phyloP scores from a whole-genome alignment of 1,140 invertebrate species.

The Lysiphlebus fabarum region DNA sequence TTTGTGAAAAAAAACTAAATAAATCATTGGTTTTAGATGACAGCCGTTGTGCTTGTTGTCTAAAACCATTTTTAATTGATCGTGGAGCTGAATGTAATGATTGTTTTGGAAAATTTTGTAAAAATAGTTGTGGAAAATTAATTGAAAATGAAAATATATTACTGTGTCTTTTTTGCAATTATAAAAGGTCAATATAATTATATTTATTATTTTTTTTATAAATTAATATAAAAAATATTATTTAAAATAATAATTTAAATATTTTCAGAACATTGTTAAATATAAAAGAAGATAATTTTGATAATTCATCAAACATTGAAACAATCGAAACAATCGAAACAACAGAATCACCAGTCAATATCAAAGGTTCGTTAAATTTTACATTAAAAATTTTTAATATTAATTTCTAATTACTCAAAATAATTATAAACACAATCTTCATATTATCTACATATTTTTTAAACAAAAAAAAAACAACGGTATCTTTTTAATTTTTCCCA shows the following conservation, averaged over 20 bases:
- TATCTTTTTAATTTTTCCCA: too few species aligned
- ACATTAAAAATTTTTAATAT: not conserved
- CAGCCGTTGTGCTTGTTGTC: slow-evolving; percentile 46
- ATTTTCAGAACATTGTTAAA: slow-evolving; percentile 37
- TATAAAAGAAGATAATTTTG: slow-evolving; percentile 38
- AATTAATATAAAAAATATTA: not conserved
- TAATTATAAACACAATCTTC: too few species aligned
- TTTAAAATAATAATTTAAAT: slow-evolving; percentile 13
- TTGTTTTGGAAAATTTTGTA: slow-evolving; percentile 41
- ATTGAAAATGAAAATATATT: slow-evolving; percentile 36
- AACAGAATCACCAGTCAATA: slow-evolving; percentile 34
- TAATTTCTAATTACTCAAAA: not conserved
- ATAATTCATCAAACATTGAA: slow-evolving; percentile 31
- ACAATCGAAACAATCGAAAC: slow-evolving; percentile 31
- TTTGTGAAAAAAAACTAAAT: slow-evolving; percentile 27
- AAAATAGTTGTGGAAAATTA: slow-evolving; percentile 42
- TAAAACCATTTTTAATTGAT: slow-evolving; percentile 42
- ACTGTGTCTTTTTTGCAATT: slow-evolving; percentile 47
- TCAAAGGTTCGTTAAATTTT: slow-evolving; percentile 35
- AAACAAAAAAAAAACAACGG: too few species aligned
- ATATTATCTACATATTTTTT: too few species aligned
- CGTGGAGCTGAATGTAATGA: slow-evolving; percentile 41
- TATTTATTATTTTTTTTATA: too few species aligned
- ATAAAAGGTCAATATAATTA: slow-evolving; percentile 38
- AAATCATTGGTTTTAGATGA: slow-evolving; percentile 28